Conservation (phyloP, 2,888 invertebrate genomes). For the Archips xylosteana region DNA sequence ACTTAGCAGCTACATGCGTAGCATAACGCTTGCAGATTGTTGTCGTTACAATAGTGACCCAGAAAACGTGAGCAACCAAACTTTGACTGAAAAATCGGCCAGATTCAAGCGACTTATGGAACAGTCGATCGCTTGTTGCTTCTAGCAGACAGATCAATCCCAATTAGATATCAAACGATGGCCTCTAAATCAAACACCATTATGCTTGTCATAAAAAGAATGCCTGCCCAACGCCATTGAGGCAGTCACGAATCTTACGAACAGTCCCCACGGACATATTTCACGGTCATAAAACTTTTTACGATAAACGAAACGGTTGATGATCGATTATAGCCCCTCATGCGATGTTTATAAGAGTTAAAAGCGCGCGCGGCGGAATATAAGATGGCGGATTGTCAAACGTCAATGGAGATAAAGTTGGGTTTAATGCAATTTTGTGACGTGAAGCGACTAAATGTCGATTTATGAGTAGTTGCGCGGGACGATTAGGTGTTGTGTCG, state of each 20-base stretch:
- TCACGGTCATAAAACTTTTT: conserved; percentile 36
- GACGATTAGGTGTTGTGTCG: conserved; percentile 3
- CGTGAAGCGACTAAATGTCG: conserved; percentile 23
- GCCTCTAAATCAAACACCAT: conserved; percentile 33
- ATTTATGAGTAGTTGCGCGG: conserved; percentile 26
- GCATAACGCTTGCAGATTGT: no score
- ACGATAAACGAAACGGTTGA: conserved; percentile 31
- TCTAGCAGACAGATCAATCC: neutral
- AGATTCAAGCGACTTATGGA: neutral
- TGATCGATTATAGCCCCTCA: conserved; percentile 31
- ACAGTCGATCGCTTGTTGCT: conserved; percentile 1
- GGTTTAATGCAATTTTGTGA: conserved; percentile 28
- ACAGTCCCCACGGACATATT: conserved; percentile 37
- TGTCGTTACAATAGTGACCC: no score
- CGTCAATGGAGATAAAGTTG: conserved; percentile 34
- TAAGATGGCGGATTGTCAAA: conserved; percentile 37
- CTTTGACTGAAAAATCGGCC: no score
- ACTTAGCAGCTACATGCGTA: no score
- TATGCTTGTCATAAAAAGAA: conserved; percentile 26
- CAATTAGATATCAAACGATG: conserved; percentile 29
- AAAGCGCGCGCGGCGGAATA: neutral
- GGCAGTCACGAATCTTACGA: conserved; percentile 25
- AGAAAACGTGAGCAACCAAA: no score
- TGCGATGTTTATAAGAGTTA: conserved; percentile 9
- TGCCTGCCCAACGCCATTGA: conserved; percentile 26